phyloP scores from a whole-genome alignment of 2,797 vertebrate genomes.

The Calcarius lapponicus region DNA sequence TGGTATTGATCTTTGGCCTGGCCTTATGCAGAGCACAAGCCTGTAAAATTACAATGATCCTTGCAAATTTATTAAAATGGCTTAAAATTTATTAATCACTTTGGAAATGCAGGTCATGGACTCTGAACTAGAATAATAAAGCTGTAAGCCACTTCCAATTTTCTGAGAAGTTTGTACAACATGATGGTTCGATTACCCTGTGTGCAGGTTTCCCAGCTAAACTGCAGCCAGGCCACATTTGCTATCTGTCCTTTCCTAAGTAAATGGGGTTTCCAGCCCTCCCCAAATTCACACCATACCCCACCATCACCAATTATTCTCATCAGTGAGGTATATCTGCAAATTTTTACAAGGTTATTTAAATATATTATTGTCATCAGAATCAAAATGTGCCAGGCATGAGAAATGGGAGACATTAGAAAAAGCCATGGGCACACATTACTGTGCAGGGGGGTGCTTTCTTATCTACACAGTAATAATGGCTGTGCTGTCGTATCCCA shows the following conservation, averaged over 20 bases:
- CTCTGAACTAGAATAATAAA: constrained; percentile 40
- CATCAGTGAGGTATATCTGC: background rate
- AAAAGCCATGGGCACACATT: background rate
- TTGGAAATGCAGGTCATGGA: constrained; percentile 15
- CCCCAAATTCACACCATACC: background rate
- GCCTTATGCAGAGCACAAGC: background rate
- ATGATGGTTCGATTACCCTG: background rate
- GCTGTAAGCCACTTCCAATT: background rate
- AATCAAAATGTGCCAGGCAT: background rate
- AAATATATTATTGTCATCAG: background rate
- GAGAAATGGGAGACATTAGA: constrained; percentile 5
- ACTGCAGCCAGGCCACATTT: background rate
- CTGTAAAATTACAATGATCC: background rate
- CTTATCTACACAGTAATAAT: constrained; percentile 50
- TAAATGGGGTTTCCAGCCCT: background rate
- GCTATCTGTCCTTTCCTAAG: background rate
- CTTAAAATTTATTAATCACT: constrained; percentile 36
- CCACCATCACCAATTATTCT: background rate
- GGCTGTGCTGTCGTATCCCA: background rate
- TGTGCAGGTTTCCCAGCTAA: background rate
- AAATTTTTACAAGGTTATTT: background rate
- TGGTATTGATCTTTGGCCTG: constrained; percentile 32
- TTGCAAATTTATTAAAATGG: constrained; percentile 33
- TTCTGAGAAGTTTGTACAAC: background rate
- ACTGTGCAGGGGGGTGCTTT: background rate